phyloP scores from a whole-genome alignment of 2,113 vertebrate genomes.

The Phycodurus eques region DNA sequence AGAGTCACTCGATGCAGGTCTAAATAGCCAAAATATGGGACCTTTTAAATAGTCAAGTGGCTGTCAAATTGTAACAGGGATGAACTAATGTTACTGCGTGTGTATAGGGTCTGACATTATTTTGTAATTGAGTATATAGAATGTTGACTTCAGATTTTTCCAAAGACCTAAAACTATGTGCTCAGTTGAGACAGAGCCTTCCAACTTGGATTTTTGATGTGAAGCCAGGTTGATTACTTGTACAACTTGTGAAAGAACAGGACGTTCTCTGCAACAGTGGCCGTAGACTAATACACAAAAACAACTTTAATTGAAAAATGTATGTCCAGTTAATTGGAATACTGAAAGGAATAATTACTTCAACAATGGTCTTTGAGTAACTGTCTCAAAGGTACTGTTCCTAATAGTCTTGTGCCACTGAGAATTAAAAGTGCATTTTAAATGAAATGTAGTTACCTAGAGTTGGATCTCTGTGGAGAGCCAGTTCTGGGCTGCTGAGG shows the following conservation, averaged over 20 bases:
- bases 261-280: not conserved
- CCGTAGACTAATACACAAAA: not conserved
- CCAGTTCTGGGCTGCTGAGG: slow-evolving; percentile 19
- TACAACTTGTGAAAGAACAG: not conserved
- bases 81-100: not conserved
- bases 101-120: not conserved
- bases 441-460: slow-evolving; percentile 37
- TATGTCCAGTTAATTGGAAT: not conserved
- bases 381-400: not conserved
- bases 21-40: too few species aligned
- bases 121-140: not conserved
- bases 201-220: not conserved
- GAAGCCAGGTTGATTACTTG: not conserved
- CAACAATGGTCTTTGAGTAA: not conserved
- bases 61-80: not conserved
- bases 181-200: not conserved
- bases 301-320: not conserved
- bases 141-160: not conserved
- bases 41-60: not conserved
- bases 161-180: not conserved
- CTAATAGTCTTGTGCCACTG: not conserved
- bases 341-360: not conserved
- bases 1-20: too few species aligned
- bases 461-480: slow-evolving; percentile 7
- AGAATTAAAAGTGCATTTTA: not conserved